phyloP scores from a whole-genome alignment of 2,113 vertebrate genomes.

The Eolophus roseicapilla region DNA sequence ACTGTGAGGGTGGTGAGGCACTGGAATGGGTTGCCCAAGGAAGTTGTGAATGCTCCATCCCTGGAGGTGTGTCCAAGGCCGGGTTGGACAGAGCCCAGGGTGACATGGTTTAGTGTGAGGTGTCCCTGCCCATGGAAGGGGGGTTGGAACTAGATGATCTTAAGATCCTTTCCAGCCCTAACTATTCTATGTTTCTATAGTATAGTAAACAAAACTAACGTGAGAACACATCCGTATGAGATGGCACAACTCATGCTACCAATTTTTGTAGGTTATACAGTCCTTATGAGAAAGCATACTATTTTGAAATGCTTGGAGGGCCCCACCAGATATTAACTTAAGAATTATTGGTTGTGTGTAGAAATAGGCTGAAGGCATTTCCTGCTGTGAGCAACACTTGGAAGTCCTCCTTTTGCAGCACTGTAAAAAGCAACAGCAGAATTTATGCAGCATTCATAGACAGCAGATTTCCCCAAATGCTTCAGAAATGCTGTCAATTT shows the following conservation, averaged over 20 bases:
- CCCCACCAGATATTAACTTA: slow-evolving; percentile 42
- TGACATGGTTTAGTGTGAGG: too few species aligned
- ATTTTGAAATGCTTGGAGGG: slow-evolving; percentile 47
- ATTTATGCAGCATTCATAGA: slow-evolving; percentile 43
- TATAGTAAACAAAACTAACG: neutral
- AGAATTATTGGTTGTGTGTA: slow-evolving; percentile 68
- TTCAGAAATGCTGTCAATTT: slow-evolving; percentile 62
- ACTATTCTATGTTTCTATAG: neutral
- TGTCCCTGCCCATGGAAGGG: neutral
- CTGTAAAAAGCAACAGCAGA: slow-evolving; percentile 24
- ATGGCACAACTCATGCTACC: neutral
- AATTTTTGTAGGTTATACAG: neutral
- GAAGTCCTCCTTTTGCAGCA: slow-evolving; percentile 32
- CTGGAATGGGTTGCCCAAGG: too few species aligned
- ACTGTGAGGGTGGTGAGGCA: neutral
- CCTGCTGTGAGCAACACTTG: slow-evolving; percentile 29
- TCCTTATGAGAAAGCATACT: neutral
- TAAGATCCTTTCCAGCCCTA: neutral
- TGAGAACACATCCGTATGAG: neutral
- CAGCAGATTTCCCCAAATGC: slow-evolving; percentile 51
- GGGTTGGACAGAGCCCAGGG: too few species aligned
- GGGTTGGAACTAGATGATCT: too few species aligned
- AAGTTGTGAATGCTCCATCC: too few species aligned
- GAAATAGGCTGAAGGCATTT: slow-evolving; percentile 61
- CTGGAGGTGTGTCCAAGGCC: too few species aligned